phyloP scores from a whole-genome alignment of 2,888 invertebrate species.

The Apodemia mormo region DNA sequence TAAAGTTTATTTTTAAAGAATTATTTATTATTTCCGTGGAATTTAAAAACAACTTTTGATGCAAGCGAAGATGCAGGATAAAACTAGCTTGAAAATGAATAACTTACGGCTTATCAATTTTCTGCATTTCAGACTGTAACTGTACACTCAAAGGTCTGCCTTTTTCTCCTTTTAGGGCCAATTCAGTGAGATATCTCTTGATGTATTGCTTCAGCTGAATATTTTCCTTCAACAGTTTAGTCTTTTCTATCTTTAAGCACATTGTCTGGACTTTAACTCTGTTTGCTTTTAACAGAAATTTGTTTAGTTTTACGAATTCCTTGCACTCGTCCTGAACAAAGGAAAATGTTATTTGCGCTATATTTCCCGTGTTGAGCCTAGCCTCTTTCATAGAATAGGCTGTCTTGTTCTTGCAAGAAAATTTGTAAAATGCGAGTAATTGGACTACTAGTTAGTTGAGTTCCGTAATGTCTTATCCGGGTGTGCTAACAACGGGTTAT shows the following conservation, averaged over 20 bases:
- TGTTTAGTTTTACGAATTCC: conserved; percentile 84
- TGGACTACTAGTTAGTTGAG: too few species aligned
- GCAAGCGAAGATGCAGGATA: neutral
- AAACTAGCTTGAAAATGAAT: conserved; percentile 5
- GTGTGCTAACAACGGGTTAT: too few species aligned
- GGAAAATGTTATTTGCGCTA: neutral
- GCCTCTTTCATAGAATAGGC: too few species aligned
- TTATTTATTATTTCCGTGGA: too few species aligned
- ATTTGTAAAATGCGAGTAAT: too few species aligned
- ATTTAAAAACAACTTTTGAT: too few species aligned
- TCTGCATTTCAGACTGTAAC: conserved; percentile 48
- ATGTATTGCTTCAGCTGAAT: conserved; percentile 82
- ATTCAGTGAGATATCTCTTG: conserved; percentile 82
- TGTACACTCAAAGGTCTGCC: conserved; percentile 60
- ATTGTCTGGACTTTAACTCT: conserved; percentile 66
- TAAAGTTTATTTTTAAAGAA: too few species aligned
- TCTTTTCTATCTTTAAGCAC: conserved; percentile 65
- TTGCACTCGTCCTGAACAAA: conserved; percentile 67
- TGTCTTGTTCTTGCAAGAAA: too few species aligned
- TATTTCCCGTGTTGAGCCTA: too few species aligned
- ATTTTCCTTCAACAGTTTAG: conserved; percentile 82
- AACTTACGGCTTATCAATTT: conserved; percentile 41
- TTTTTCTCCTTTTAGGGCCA: conserved; percentile 73
- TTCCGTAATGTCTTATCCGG: too few species aligned
- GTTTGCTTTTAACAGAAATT: conserved; percentile 84